Base-by-base conservation (phyloP, 2,888 invertebrate genomes). In the Phortica magna region DNA sequence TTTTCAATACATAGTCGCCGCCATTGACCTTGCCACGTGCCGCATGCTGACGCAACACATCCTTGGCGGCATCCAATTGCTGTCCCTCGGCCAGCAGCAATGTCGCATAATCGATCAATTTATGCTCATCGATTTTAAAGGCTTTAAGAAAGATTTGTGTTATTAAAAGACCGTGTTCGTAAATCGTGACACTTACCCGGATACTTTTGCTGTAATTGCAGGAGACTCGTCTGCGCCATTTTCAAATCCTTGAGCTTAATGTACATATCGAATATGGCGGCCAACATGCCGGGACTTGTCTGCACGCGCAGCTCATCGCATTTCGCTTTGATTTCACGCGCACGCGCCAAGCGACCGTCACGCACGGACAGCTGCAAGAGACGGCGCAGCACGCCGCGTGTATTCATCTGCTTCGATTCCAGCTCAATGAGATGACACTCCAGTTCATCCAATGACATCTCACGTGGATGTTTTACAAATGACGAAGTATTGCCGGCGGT, bases 231-330 rank as follows among this genome's bases (percentile, higher is more conserved):
- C 76, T 94, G 92, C 0, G 95, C 95, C 19, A 93, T 89, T 0
- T 93, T 92, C 0, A 94, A 77, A 80, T 94, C 93, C 41, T 93
- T 93, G 0, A 93, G 90, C 84, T 93, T 94, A 4, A 94, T 93
- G 89, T 94, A 93, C 4, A 94, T 88, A 79, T 95, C 94, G 79
- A 96, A 93, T 70, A 95, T 93, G 1, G 93, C 91, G 0, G 95
- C 94, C 83, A 94, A 93, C 94, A 96, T 95, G 2, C 95, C 95
- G 0, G 94, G 93, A 80, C 95, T 94, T 42, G 93, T 89, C 57
- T 93, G 91, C 1, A 95, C 94, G 76, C 92, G 92, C 70, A 93
- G 91, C 1, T 90, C 89, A 70, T 93, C 92, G 77, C 95, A 94
- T 78, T 93, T 93, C 0, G 92, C 86, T 19, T 93, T 92, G 4